A percentile compares a stretch with the other conserved stretches of the same genome.
Evolutionary conservation across 1,140 invertebrate genomes (phyloP).

Genomic region (Magallana ariakensis): DNA sequence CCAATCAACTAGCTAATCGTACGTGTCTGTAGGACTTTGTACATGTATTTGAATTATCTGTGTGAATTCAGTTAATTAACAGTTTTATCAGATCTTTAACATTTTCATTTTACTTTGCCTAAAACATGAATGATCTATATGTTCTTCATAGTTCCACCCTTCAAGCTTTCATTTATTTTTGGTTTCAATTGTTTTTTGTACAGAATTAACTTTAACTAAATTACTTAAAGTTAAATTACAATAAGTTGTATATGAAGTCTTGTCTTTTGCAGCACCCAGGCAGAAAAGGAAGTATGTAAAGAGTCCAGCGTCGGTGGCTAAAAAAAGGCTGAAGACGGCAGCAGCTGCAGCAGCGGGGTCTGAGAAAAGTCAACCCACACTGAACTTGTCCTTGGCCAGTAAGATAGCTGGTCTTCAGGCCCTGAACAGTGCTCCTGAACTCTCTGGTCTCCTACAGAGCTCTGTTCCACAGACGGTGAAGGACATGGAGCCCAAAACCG

Average conservation of each 20-base stretch:
- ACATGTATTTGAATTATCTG: too few species aligned
- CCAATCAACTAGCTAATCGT: constrained; percentile 11
- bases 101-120: too few species aligned
- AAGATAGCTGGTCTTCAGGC: constrained; percentile 40
- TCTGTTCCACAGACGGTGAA: constrained; percentile 36
- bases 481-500: constrained; percentile 38
- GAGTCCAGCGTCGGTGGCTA: constrained; percentile 52
- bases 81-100: too few species aligned
- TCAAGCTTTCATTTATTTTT: too few species aligned
- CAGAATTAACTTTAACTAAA: too few species aligned
- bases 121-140: too few species aligned
- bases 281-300: constrained; percentile 59
- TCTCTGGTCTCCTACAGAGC: constrained; percentile 64
- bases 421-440: constrained; percentile 65
- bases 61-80: too few species aligned
- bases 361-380: background rate
- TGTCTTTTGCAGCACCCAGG: background rate
- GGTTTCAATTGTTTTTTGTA: too few species aligned
- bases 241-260: too few species aligned
- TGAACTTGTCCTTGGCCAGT: background rate
- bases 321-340: constrained; percentile 60
- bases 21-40: background rate
- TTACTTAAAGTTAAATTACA: too few species aligned
- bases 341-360: background rate
- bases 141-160: too few species aligned